Evolutionary conservation across 1,140 invertebrate genomes (phyloP).

Genomic region (Aphis craccivora): DNA sequence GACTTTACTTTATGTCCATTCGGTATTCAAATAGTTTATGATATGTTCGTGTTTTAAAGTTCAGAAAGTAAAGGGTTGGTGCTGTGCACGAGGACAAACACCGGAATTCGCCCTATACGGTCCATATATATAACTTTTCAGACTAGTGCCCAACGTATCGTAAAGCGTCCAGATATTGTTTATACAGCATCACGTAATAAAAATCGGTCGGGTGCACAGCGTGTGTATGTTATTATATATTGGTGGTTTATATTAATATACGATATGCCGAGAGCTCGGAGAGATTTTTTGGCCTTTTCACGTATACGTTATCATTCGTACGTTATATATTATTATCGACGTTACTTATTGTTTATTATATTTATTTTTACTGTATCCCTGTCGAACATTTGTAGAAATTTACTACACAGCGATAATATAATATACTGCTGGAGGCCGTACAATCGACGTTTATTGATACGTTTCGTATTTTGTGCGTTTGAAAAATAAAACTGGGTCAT

Average conservation of each 20-base stretch:
- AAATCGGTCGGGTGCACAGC: neutral
- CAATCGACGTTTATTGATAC: constrained; percentile 36
- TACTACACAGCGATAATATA: neutral
- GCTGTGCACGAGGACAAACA: neutral
- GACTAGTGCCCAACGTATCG: neutral
- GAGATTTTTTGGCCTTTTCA: neutral
- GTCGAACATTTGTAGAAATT: neutral
- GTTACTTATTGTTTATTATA: neutral
- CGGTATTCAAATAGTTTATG: neutral
- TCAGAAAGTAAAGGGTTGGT: neutral
- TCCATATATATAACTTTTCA: neutral
- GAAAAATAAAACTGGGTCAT: constrained; percentile 36
- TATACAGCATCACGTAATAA: neutral
- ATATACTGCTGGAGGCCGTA: constrained; percentile 26
- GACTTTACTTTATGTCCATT: neutral
- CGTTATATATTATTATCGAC: neutral
- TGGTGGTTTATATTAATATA: neutral
- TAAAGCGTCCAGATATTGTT: neutral
- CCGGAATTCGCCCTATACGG: neutral
- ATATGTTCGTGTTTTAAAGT: neutral
- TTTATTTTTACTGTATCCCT: neutral
- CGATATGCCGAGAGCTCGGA: neutral
- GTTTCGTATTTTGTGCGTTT: neutral
- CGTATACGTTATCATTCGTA: neutral
- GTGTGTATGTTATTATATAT: neutral